phyloP scores from a whole-genome alignment of 2,113 vertebrate species.

The Ceyx margarethae region DNA sequence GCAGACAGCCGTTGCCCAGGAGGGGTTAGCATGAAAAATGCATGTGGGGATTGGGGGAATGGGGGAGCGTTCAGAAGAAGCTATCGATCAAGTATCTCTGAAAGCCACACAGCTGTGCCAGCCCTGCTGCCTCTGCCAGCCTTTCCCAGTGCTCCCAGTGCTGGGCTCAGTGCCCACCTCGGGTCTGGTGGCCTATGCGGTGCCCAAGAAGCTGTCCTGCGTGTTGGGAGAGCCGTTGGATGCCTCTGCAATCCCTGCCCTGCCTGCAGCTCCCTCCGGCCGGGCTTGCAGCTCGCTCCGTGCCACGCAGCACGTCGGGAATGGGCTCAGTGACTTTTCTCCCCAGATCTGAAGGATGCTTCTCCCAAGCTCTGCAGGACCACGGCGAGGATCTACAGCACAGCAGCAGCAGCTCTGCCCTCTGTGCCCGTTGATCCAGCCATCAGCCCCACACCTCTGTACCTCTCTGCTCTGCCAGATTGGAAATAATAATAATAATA shows the following conservation, averaged over 20 bases:
- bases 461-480: background rate
- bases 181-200: fast-evolving
- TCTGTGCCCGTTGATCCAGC: background rate
- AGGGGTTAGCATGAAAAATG: conserved; percentile 76
- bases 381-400: background rate
- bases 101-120: conserved; percentile 80
- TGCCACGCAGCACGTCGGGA: fast-evolving
- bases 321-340: fast-evolving
- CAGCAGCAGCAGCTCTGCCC: fast-evolving
- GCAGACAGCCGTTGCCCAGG: conserved; percentile 55
- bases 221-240: fast-evolving
- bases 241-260: background rate
- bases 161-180: fast-evolving
- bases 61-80: conserved; percentile 52
- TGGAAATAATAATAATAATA: background rate
- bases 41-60: conserved; percentile 60
- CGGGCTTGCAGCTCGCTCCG: background rate
- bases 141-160: background rate
- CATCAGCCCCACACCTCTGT: fast-evolving
- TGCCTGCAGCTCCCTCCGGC: fast-evolving
- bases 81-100: conserved; percentile 78
- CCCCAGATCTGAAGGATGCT: background rate
- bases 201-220: background rate
- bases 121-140: background rate
- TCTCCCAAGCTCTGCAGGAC: background rate